A percentile compares a stretch with the other conserved stretches of the same genome.
Evolutionary conservation across 2,113 vertebrate genomes (phyloP).

Genomic region (Pseudonaja textilis): DNA sequence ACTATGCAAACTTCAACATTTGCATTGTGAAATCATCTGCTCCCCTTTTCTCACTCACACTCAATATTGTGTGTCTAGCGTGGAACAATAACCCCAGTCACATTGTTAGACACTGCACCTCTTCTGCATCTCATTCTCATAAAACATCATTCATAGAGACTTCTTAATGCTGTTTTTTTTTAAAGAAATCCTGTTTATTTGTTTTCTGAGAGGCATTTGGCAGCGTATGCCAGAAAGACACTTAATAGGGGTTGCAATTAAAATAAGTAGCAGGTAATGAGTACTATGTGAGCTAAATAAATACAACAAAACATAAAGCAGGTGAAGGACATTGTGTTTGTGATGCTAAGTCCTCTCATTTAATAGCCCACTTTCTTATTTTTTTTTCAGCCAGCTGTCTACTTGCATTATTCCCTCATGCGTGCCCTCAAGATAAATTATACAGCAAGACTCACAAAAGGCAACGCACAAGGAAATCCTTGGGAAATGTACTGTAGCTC

Average conservation of each 20-base stretch:
- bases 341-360: neutral
- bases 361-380: neutral
- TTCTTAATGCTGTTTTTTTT: no score
- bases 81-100: neutral
- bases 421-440: neutral
- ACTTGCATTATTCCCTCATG: neutral
- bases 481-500: neutral
- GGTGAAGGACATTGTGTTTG: neutral
- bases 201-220: neutral
- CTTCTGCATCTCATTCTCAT: neutral
- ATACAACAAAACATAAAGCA: neutral
- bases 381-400: neutral
- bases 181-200: neutral
- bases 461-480: neutral
- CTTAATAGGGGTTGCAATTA: neutral
- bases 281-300: neutral
- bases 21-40: neutral
- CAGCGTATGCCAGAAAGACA: neutral
- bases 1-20: neutral
- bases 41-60: neutral
- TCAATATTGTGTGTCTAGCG: neutral
- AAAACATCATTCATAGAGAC: neutral
- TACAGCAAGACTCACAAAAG: neutral
- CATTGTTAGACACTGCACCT: neutral
- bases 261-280: neutral